phyloP scores from a whole-genome alignment of 2,888 invertebrate genomes.

The Keiferia lycopersicella region DNA sequence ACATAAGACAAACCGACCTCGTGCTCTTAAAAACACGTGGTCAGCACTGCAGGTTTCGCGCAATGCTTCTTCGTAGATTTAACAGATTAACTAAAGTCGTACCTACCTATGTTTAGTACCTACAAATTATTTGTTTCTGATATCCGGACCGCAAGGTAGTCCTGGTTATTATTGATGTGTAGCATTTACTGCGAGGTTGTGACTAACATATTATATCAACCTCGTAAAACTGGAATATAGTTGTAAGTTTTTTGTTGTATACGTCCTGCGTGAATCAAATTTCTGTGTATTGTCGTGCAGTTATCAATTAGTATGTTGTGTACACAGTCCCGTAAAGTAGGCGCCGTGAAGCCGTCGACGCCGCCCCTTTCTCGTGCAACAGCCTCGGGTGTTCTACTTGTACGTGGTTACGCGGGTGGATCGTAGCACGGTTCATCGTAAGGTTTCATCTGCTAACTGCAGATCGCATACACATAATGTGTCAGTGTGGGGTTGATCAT shows the following conservation, averaged over 20 bases:
- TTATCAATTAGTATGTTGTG: constrained; percentile 25
- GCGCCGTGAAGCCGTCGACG: constrained; percentile 27
- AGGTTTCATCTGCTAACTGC: constrained; percentile 24
- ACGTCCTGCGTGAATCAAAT: constrained; percentile 46
- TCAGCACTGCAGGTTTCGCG: constrained; percentile 29
- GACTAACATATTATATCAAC: constrained; percentile 39
- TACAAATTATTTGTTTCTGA: constrained; percentile 33
- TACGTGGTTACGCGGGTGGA: not conserved
- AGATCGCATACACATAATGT: not conserved
- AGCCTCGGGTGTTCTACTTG: constrained; percentile 56
- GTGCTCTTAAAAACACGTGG: constrained; percentile 22
- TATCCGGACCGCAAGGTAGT: constrained; percentile 36
- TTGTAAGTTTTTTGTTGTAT: constrained; percentile 60
- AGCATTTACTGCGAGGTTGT: constrained; percentile 39
- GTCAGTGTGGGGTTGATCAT: constrained; percentile 30
- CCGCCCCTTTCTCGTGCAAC: constrained; percentile 49
- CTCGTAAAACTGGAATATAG: constrained; percentile 45
- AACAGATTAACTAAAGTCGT: constrained; percentile 31
- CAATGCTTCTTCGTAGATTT: constrained; percentile 35
- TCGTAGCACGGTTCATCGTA: constrained; percentile 23
- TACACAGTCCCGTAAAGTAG: constrained; percentile 28
- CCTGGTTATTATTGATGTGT: constrained; percentile 31
- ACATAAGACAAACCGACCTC: constrained; percentile 15
- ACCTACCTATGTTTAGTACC: constrained; percentile 29
- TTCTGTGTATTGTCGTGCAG: constrained; percentile 26